Conservation (phyloP, 2,888 invertebrate genomes). For the Acleris sparsana region DNA sequence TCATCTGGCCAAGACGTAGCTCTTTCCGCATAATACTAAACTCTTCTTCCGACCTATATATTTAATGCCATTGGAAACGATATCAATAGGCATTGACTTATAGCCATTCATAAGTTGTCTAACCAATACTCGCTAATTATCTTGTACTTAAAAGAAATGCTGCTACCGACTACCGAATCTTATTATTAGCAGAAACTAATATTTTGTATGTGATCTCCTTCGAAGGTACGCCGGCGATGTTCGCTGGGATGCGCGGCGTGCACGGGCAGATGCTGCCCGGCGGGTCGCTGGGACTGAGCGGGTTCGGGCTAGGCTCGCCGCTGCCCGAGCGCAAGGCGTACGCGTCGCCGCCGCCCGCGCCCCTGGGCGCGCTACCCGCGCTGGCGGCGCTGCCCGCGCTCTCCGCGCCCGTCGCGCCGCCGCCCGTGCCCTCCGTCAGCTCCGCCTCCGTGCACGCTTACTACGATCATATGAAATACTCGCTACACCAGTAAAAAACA, state of each 20-base stretch:
- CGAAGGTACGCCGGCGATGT: constrained; percentile 69
- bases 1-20: too few relatives aligned
- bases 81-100: too few relatives aligned
- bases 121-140: background rate
- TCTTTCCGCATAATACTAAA: too few relatives aligned
- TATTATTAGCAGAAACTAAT: too few relatives aligned
- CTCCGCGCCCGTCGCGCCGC: constrained; percentile 51
- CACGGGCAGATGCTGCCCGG: constrained; percentile 75
- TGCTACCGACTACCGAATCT: too few relatives aligned
- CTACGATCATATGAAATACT: constrained; percentile 52
- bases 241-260: constrained; percentile 71
- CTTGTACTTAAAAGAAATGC: too few relatives aligned
- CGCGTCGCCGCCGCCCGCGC: constrained; percentile 80
- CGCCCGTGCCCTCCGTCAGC: constrained; percentile 68
- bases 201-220: constrained; percentile 27
- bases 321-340: constrained; percentile 83
- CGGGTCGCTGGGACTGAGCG: constrained; percentile 64
- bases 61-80: too few relatives aligned
- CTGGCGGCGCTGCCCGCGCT: constrained; percentile 62
- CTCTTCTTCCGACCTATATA: too few relatives aligned
- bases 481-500: constrained; percentile 33
- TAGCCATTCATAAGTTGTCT: background rate
- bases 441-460: constrained; percentile 69
- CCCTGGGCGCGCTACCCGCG: constrained; percentile 72
- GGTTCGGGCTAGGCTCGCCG: constrained; percentile 69